Evolutionary conservation across 2,113 vertebrate genomes (phyloP).

Genomic region (Hippocampus abdominalis): DNA sequence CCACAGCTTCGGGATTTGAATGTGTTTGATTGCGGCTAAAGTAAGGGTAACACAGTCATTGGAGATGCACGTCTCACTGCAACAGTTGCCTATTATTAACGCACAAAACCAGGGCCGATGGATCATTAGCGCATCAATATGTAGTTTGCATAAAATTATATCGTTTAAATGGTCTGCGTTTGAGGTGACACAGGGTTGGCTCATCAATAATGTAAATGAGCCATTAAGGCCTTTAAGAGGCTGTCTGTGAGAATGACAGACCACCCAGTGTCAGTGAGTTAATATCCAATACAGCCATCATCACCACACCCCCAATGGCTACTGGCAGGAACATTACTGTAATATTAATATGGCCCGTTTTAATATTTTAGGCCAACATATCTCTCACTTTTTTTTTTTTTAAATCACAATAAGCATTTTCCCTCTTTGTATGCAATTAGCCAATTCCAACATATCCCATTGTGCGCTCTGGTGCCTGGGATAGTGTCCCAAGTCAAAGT

Average conservation of each 20-base stretch:
- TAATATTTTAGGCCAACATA: conserved; percentile 9
- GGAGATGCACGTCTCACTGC: conserved; percentile 86
- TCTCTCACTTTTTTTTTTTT: background rate
- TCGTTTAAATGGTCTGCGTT: conserved; percentile 88
- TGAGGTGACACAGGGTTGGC: conserved; percentile 90
- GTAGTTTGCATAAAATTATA: conserved; percentile 98
- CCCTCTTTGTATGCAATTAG: conserved; percentile 2
- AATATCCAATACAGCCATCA: conserved; percentile 62
- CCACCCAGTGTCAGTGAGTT: conserved; percentile 73
- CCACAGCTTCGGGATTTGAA: background rate
- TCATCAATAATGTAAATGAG: conserved; percentile 98
- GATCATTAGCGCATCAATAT: conserved; percentile 96
- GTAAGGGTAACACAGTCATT: conserved; percentile 77
- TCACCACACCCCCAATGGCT: conserved; percentile 56
- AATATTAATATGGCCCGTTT: conserved; percentile 3
- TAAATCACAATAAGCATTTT: background rate
- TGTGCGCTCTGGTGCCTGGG: conserved; percentile 7
- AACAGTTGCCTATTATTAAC: conserved; percentile 95
- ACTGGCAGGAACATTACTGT: conserved; percentile 33
- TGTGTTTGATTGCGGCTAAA: conserved; percentile 68
- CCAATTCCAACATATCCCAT: conserved; percentile 5
- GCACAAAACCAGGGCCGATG: conserved; percentile 86
- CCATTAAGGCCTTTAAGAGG: conserved; percentile 82
- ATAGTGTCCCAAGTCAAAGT: conserved; percentile 31
- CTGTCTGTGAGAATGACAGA: conserved; percentile 86